These are phyloP conservation scores for Solen grandis DNA, from an alignment of 1,140 invertebrate species.

Conservation along the genomic window DNA sequence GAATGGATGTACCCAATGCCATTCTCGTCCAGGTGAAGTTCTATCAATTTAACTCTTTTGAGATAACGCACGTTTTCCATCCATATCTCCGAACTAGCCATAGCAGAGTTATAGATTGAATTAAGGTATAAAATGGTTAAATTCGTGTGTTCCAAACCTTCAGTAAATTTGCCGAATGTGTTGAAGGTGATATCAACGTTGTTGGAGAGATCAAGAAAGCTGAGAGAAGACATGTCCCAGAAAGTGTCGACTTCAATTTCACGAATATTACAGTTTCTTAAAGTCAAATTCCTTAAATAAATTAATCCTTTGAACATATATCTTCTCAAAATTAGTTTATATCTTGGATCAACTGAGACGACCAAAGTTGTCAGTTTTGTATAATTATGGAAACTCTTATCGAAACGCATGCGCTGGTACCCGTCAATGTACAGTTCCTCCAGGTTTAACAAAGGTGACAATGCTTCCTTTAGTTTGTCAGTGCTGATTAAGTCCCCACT, in stretches of 20 bases:
- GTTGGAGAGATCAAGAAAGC: conserved; percentile 32
- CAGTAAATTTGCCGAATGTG: not conserved
- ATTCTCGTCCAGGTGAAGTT: conserved; percentile 35
- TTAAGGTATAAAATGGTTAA: conserved; percentile 22
- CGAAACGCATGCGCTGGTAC: not conserved
- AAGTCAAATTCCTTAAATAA: not conserved
- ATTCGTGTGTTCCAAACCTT: not conserved
- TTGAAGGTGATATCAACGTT: conserved; percentile 15
- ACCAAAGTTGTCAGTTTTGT: conserved; percentile 19
- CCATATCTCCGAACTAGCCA: conserved; percentile 12
- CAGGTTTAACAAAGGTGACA: not conserved
- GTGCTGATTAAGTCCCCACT: not conserved
- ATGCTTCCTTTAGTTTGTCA: not conserved
- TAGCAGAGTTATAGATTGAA: conserved; percentile 18
- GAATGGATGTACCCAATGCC: conserved; percentile 20
- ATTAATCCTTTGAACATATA: conserved; percentile 32
- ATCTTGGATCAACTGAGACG: not conserved
- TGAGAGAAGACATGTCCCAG: not conserved
- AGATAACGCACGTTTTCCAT: conserved; percentile 4
- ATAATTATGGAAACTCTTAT: not conserved
- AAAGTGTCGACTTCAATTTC: not conserved
- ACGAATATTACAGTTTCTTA: conserved; percentile 10
- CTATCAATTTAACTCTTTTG: conserved; percentile 4
- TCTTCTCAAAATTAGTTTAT: too few species aligned
- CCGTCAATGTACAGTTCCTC: conserved; percentile 22